Evolutionary conservation across 2,113 vertebrate genomes (phyloP), one percentile per base, ranked within the genome.

Genomic region (Odocoileus virginianus): DNA sequence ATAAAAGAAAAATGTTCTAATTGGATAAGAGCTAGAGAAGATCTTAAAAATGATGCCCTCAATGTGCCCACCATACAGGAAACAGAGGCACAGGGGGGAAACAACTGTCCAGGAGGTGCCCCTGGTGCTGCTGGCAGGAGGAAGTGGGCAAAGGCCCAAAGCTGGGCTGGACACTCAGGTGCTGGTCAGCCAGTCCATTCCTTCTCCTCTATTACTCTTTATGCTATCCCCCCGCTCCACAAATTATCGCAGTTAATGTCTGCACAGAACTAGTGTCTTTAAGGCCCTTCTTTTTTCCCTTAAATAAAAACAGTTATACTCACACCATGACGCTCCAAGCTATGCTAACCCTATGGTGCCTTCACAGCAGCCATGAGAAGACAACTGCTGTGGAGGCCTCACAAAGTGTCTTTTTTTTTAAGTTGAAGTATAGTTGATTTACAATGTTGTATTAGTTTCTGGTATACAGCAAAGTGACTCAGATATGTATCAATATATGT

Each of bases 311-410:
- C 6, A 5, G 40, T 30, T 28, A 36, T 43, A 28, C 54, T 14
- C 17, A 36, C 0, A 11, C 23, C 30, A 14, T 2, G 1, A 47
- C 17, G 36, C 33, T 78, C 27, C n/a, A 1, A 5, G 30, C 25
- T 2, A 45, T 11, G 2, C 12, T 30, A 52, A 43, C 19, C 15
- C 23, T 19, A 14, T 0, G 7, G 36, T 10, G 23, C 43, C 61
- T 61, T 1, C 14, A 8, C 3, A 45, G 60, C 3, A 28, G 5
- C 11, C 9, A 57, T 36, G 43, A 67, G 23, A 33, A 57, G 67
- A 71, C 67, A 25, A 19, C 54, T 14, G 28, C 52, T 23, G 3
- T 16, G 58, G 76, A 87, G 78, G 30, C 15, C 19, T 47, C 50
- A 36, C 1, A 0, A 36, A 33, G n/a, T 45, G 8, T 64, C 54